Evolutionary conservation across 53 echinoderm and acorn worm species (phyloP), one percentile per base, ranked within the genome.

Genomic region (Crossaster papposus): DNA sequence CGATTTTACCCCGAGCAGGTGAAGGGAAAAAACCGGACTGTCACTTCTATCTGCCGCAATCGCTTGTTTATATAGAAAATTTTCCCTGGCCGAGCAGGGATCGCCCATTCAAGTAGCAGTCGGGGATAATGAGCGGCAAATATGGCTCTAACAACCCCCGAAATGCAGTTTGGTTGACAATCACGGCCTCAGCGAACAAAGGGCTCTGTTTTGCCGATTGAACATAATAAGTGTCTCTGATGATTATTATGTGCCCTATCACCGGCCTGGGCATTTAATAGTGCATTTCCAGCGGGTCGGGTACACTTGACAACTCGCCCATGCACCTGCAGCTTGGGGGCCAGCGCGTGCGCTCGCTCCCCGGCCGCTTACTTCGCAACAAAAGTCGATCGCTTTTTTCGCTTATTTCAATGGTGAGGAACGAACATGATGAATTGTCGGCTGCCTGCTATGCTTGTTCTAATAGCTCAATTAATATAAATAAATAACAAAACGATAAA

Each of bases 401-500:
- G 90, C 90, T 93, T 83, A 91, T 92, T 94, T 94, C 91, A 94
- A 94, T 93, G 90, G 93, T 91, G 81, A 94, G 93, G 93, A 88
- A 91, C 90, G 91, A 92, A 93, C 91, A 91, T 92, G 96, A 94
- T 91, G 96, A 94, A 94, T 96, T 93, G 92, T 94, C 87, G 93
- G 92, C 91, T 92, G 89, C 91, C 89, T 92, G 93, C 90, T 90
- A 90, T 90, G 89, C 86, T 94, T 94, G 90, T 93, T 93, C 96
- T 96, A 96, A 96, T 94, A 94, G 95, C 94, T 94, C 97, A 93
- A 95, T 95, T 95, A 96, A 94, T 95, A 95, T 97, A 94, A 97
- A 97, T 97, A 97, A 96, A 96, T 96, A 95, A 93, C 96, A 92
- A 96, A 94, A 94, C 91, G 94, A 94, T 95, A 94, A 97, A 97